Conservation (phyloP, 2,888 invertebrate species). For the Myathropa florea region DNA sequence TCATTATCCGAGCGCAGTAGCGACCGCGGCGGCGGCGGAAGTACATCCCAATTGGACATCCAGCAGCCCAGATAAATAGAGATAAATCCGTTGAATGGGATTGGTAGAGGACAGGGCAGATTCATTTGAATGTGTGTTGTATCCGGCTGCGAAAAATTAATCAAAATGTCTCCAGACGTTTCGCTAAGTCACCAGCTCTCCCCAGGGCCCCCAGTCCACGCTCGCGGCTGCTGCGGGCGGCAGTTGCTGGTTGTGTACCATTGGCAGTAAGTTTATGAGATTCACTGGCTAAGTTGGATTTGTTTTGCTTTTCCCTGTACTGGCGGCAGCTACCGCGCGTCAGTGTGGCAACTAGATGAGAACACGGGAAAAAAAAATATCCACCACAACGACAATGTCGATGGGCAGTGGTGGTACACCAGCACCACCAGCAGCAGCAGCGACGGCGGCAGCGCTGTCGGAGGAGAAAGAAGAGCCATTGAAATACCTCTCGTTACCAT, state of each 20-base stretch:
- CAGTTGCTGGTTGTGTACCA: too few species aligned
- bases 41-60: constrained; percentile 65
- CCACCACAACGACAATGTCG: constrained; percentile 18
- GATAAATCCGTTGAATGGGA: constrained; percentile 58
- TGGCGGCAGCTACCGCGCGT: constrained; percentile 30
- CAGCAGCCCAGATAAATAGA: constrained; percentile 12
- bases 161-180: constrained; percentile 71
- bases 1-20: constrained; percentile 53
- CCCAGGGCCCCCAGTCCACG: constrained; percentile 19
- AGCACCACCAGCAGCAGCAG: constrained; percentile 26
- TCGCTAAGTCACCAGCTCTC: constrained; percentile 8
- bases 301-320: constrained; percentile 33
- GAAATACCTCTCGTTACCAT: constrained; percentile 70
- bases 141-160: constrained; percentile 71
- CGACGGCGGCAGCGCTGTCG: constrained; percentile 43
- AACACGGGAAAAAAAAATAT: constrained; percentile 43
- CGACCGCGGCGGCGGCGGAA: constrained; percentile 29
- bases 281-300: constrained; percentile 56
- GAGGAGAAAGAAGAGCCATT: constrained; percentile 66
- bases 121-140: constrained; percentile 66
- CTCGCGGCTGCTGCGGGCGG: neutral
- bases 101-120: constrained; percentile 43
- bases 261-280: constrained; percentile 62
- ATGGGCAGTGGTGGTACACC: neutral
- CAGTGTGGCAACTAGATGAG: constrained; percentile 68